Evolutionary conservation across 2,888 invertebrate genomes (phyloP), one percentile per base, ranked within the genome.

Genomic region (Tricholauxania praeusta): DNA sequence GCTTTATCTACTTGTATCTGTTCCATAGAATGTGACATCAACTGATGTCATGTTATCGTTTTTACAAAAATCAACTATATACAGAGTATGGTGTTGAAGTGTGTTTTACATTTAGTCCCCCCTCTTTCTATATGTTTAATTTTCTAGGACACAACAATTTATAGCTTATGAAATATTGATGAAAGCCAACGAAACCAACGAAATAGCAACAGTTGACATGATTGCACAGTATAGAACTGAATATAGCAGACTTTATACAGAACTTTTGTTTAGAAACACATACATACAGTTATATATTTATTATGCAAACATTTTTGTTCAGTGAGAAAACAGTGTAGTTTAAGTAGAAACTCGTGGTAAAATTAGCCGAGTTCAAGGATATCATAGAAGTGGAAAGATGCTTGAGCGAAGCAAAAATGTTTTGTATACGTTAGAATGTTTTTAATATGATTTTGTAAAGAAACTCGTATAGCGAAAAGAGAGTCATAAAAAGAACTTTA

Each of bases 11-110:
- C 39, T 39, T 59, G 12, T 69, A 69, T 69, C 28, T 22, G 28
- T 51, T 49, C 60, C 49, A 39, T 15, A 28, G 22, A 32, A 22
- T 28, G 28, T 39, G 68, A 59, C 60, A 60, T 49, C 60, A 28
- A 49, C 70, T 70, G 70, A 70, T 70, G 70, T 70, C 70, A 70
- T 70, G 70, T 70, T 62, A 62, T 70, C 55, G 39, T 22, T 68
- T 47, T 15, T 14, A 32, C 14, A 52, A 32, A 51, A 39, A 62
- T 62, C 39, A 17, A 62, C 60, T 48, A 52, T 22, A 28, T 28
- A 10, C 39, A 39, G 39, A 39, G 39, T 39, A 39, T 39, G 39
- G 6, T 5, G 39, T 39, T 39, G 39, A 59, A 59, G 57, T 60
- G 71, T 49, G 28, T 68, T 48, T 67, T 66, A 67, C 47, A 52